Conservation (phyloP, 30 jellyfish, hydroid and myxozoan genomes). For the Chironex yamaguchii region DNA sequence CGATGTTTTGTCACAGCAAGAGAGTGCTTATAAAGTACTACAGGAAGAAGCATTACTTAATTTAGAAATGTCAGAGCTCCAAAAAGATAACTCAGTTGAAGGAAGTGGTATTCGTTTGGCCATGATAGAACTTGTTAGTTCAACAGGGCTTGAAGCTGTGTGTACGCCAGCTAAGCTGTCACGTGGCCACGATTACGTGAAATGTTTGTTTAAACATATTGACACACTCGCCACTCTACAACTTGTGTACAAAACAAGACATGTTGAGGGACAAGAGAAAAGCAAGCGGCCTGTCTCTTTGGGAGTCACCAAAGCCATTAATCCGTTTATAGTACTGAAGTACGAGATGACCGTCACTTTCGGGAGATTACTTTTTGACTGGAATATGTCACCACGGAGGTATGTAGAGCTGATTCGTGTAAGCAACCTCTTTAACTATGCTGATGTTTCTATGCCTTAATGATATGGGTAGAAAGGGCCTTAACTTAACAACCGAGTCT, state of each 20-base stretch:
- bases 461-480: no score
- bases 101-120: not conserved
- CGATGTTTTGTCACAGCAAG: not conserved
- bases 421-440: no score
- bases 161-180: not conserved
- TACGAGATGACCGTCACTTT: slow-evolving; percentile 76
- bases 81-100: not conserved
- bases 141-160: not conserved
- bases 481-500: no score
- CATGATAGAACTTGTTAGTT: not conserved
- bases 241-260: slow-evolving; percentile 49
- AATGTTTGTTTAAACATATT: slow-evolving; percentile 71
- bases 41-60: not conserved
- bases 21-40: not conserved
- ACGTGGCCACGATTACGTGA: slow-evolving; percentile 74
- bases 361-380: slow-evolving; percentile 83
- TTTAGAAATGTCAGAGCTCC: not conserved
- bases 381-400: slow-evolving; percentile 93
- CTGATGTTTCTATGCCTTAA: no score
- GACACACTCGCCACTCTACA: slow-evolving; percentile 87
- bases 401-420: no score
- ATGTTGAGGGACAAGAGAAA: slow-evolving; percentile 44
- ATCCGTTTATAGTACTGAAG: slow-evolving; percentile 87
- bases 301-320: slow-evolving; percentile 64
- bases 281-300: slow-evolving; percentile 35